Conservation (phyloP, 2,113 vertebrate genomes). For the Ifrita kowaldi region DNA sequence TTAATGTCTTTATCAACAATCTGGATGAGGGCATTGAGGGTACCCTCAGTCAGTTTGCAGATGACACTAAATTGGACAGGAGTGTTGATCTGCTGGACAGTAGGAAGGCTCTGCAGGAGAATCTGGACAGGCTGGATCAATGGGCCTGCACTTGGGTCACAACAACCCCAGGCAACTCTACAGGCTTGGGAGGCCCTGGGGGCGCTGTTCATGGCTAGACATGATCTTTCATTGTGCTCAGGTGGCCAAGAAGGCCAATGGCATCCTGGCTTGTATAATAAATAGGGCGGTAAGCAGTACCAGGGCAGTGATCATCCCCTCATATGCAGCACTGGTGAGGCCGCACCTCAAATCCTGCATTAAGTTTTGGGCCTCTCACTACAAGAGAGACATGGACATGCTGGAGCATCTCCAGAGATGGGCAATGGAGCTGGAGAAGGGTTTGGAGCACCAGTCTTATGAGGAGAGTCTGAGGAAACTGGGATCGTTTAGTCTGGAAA, state of each 20-base stretch:
- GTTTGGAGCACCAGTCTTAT: neutral
- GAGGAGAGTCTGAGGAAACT: neutral
- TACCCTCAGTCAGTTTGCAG: neutral
- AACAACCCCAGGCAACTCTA: neutral
- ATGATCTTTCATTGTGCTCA: neutral
- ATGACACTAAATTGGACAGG: neutral
- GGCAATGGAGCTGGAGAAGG: neutral
- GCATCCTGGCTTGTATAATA: neutral
- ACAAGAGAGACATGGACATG: neutral
- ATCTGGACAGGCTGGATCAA: neutral
- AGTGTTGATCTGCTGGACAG: neutral
- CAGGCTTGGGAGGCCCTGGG: neutral
- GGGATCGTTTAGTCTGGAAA: neutral
- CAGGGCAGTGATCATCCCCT: neutral
- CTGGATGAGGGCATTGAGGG: neutral
- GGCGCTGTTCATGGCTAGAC: neutral
- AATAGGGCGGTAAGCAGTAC: neutral
- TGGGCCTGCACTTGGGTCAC: neutral
- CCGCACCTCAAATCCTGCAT: neutral
- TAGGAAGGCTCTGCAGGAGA: neutral
- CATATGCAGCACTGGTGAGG: neutral
- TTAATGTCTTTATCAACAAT: neutral
- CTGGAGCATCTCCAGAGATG: neutral
- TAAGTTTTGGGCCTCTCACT: neutral
- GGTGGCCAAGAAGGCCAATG: neutral